Base-by-base conservation (phyloP, 1,140 invertebrate species). In the Saccostrea cuccullata region DNA sequence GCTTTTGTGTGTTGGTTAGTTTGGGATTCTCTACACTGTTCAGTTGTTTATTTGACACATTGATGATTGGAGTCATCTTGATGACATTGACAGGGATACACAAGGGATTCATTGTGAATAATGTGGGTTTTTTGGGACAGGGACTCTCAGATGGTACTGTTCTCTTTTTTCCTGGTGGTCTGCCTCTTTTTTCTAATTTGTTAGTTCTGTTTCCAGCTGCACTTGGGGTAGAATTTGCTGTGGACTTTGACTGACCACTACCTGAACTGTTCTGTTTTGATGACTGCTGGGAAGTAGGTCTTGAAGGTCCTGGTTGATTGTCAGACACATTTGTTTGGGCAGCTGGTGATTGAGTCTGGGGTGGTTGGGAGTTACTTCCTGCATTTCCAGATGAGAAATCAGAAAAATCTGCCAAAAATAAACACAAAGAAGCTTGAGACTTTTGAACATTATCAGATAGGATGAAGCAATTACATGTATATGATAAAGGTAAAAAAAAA, bases 381-480 rank as follows among this genome's bases (percentile, higher is more conserved):
- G 8, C 9, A 56, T 23, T 56, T 82, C 82, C 70, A 15, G 82
- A 47, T 36, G 73, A 83, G 40, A 90, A 88, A 70, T 90, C 89
- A 2, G 67, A 64, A 36, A 90, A 90, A 84, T 90, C 89, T 90
- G 84, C 26, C 70, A 88, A 85, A 84, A 83, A 87, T 64, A 20
- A 20, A 64, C 58, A 20, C 58, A n/a, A 20, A 5, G 23, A 47
- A 40, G 4, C 15, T 26, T 13, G 4, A 47, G 47, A 47, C 47
- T 47, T 47, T 47, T 47, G 47, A 47, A 47, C 47, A 47, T 47
- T 47, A 47, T 47, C 47, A 47, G 47, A 47, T 47, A 47, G 30
- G 30, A 36, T 47, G 47, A 47, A 47, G 6, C 47, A 47, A 47
- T 36, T 36, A 36, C 30, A 36, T 36, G 30, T 36, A 36, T 36